phyloP scores from a whole-genome alignment of 2,888 invertebrate species.

The Brachylomia viminalis region DNA sequence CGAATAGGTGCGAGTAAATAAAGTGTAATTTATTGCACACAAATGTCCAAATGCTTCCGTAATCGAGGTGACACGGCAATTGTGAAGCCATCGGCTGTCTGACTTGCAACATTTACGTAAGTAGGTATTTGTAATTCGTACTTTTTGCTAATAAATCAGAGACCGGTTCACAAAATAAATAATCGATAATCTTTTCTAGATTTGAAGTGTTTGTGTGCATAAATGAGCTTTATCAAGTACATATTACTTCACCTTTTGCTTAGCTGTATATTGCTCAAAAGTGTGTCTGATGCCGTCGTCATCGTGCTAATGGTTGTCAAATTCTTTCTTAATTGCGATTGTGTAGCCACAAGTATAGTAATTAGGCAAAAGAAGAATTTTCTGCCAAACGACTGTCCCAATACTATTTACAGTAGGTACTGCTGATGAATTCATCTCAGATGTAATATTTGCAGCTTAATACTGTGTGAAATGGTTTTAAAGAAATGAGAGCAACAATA shows the following conservation, averaged over 20 bases:
- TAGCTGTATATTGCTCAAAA: not conserved
- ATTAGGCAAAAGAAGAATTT: constrained; percentile 3
- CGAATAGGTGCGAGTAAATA: constrained; percentile 36
- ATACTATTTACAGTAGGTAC: constrained; percentile 6
- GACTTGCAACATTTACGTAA: constrained; percentile 44
- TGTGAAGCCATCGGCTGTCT: constrained; percentile 11
- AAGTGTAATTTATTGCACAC: constrained; percentile 41
- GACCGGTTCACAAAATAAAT: not conserved
- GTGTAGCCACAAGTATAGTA: not conserved
- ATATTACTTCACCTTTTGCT: not conserved
- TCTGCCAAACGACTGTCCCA: not conserved
- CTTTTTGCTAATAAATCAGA: constrained; percentile 29
- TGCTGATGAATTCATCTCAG: not conserved
- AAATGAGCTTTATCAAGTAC: constrained; percentile 13
- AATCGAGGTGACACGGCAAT: constrained; percentile 40
- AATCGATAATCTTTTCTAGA: not conserved
- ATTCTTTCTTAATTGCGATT: not conserved
- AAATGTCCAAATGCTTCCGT: constrained; percentile 35
- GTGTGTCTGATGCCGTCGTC: not conserved
- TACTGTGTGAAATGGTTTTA: constrained; percentile 5
- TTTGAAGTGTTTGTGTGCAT: constrained; percentile 6
- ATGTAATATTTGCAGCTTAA: not conserved
- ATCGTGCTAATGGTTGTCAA: constrained; percentile 10
- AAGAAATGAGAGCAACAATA: not conserved
- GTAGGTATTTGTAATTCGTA: constrained; percentile 23